These are phyloP conservation scores for Octodon degus DNA, from an alignment of 2,113 vertebrate genomes.

Conservation along the genomic window DNA sequence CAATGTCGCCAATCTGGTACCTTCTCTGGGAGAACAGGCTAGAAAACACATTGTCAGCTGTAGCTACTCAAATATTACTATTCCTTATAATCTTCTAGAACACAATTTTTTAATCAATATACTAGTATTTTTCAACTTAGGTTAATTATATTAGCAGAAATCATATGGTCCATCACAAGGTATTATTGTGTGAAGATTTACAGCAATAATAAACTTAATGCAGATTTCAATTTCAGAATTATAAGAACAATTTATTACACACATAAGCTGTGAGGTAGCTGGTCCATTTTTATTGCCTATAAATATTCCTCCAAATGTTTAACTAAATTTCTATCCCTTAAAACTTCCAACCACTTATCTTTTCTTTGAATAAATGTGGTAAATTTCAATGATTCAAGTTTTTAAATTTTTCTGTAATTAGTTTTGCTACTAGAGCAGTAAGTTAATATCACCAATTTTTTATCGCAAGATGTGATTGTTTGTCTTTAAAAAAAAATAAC, in stretches of 20 bases:
- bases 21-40: constrained; percentile 52
- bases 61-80: constrained; percentile 63
- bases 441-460: constrained; percentile 16
- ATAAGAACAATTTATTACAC: constrained; percentile 38
- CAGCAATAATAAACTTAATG: constrained; percentile 62
- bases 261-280: constrained; percentile 47
- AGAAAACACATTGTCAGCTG: constrained; percentile 66
- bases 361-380: constrained; percentile 6
- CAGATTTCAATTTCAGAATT: constrained; percentile 62
- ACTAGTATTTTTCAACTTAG: constrained; percentile 50
- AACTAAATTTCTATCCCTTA: constrained; percentile 36
- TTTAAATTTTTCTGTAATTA: constrained; percentile 48
- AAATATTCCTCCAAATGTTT: constrained; percentile 52
- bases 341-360: constrained; percentile 12
- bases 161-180: constrained; percentile 31
- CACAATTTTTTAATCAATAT: constrained; percentile 43
- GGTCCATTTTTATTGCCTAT: constrained; percentile 26
- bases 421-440: constrained; percentile 30
- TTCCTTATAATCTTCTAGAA: constrained; percentile 57
- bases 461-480: not conserved
- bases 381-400: constrained; percentile 10
- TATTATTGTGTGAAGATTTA: constrained; percentile 51
- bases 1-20: constrained; percentile 7
- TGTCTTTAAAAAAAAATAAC: not conserved
- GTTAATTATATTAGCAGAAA: constrained; percentile 56